Percentiles rank a stretch among this genome's conserved stretches.
phyloP scores from a whole-genome alignment of 2,113 vertebrate genomes.

The Damaliscus lunatus region DNA sequence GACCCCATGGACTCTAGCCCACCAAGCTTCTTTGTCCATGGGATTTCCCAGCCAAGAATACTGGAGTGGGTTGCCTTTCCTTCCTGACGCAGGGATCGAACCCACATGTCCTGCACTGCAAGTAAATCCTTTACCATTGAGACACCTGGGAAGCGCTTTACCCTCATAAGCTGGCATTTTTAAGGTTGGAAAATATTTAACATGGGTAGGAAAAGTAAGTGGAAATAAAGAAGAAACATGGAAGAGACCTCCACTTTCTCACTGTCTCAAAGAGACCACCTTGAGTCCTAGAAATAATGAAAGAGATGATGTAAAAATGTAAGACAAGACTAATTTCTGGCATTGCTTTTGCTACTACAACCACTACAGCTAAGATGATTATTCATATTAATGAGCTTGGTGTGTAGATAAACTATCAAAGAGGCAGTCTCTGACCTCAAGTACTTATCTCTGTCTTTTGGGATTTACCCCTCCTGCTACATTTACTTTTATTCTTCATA shows the following conservation, averaged over 20 bases:
- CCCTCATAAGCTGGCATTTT: background rate
- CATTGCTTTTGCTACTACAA: conserved; percentile 50
- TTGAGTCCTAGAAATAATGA: conserved; percentile 16
- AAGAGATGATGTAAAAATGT: background rate
- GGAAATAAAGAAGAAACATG: conserved; percentile 28
- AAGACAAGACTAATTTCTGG: conserved; percentile 16
- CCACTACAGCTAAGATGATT: conserved; percentile 35
- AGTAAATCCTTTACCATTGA: background rate
- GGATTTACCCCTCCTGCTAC: conserved; percentile 56
- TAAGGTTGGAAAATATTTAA: conserved; percentile 28
- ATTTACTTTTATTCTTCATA: conserved; percentile 55
- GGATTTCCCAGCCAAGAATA: background rate
- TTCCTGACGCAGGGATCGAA: background rate
- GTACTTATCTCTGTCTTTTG: conserved; percentile 60
- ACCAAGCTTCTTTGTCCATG: background rate
- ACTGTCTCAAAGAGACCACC: conserved; percentile 21
- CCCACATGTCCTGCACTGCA: background rate
- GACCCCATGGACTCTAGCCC: background rate
- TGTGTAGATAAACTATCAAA: conserved; percentile 68
- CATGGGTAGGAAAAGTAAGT: conserved; percentile 6
- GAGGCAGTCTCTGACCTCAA: conserved; percentile 70
- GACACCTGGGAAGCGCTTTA: background rate
- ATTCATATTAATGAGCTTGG: conserved; percentile 67
- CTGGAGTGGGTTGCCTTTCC: background rate
- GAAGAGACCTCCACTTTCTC: background rate